Conservation (phyloP, 2,797 vertebrate species). For the Atherinosoma microstoma region DNA sequence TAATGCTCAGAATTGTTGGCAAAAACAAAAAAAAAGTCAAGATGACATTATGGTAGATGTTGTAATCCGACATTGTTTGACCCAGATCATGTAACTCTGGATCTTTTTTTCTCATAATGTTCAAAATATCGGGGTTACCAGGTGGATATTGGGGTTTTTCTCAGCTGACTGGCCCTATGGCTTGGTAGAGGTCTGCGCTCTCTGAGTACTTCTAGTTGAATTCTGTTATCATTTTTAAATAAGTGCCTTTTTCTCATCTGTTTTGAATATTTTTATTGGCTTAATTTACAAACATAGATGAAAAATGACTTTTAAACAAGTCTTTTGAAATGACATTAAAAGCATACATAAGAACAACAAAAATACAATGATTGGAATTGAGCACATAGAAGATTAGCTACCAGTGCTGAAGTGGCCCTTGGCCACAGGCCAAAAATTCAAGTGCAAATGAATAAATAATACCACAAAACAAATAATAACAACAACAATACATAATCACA, state of each 20-base stretch:
- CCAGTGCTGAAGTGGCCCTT: constrained; percentile 37
- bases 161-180: too few species aligned
- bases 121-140: too few species aligned
- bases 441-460: constrained; percentile 50
- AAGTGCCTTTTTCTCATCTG: constrained; percentile 48
- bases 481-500: constrained; percentile 47
- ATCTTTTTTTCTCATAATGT: too few species aligned
- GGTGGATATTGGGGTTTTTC: too few species aligned
- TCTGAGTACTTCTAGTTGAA: too few species aligned
- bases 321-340: constrained; percentile 49
- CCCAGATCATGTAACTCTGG: too few species aligned
- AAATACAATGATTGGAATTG: constrained; percentile 78
- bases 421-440: constrained; percentile 50
- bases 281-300: constrained; percentile 76
- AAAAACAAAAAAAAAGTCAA: too few species aligned
- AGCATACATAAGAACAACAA: too few species aligned
- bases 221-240: not conserved
- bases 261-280: constrained; percentile 70
- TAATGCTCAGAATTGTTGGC: too few species aligned
- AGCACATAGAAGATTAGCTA: constrained; percentile 63
- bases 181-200: too few species aligned
- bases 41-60: too few species aligned
- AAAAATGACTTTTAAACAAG: constrained; percentile 75
- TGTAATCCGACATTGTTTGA: too few species aligned
- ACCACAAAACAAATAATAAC: constrained; percentile 35